Evolutionary conservation across 1,140 invertebrate species (phyloP), one percentile per base, ranked within the genome.

Genomic region (Eueides isabella): DNA sequence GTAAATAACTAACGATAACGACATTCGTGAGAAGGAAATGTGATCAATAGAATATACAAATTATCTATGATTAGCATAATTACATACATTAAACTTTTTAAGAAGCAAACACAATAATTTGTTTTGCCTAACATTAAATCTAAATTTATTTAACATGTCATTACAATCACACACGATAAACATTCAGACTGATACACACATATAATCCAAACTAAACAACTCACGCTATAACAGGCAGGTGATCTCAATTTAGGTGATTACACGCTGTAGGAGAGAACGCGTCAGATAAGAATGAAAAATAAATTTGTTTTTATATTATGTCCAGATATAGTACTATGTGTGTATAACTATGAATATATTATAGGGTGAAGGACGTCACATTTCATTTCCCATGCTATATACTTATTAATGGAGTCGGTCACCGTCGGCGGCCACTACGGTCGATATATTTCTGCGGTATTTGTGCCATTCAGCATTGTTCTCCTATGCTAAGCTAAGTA

Each of bases 381-480:
- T 72, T 73, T 38, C 66, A 69, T 70, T 83, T 84, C 77, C 83
- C 79, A 88, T 89, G 78, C 77, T 77, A 48, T 73, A 72, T 78
- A 80, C 12, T 41, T 67, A 80, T 75, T 81, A 77, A 82, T 79
- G 78, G 69, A 80, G 79, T 75, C 73, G 80, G 44, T 80, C 81
- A 81, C 44, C 44, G 72, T 75, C 80, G 76, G 71, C 81, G 84
- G 77, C 76, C 79, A 78, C 62, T 82, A 69, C 79, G 90, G 89
- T 91, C 90, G 90, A 92, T 92, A 92, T 86, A 86, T 86, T 90
- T 89, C 84, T 88, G 88, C 87, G 87, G 85, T 85, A 79, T 84
- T 87, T 85, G 87, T 80, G 85, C 85, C 83, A 85, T 89, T 87
- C n/a, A 55, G 19, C 19, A 11, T 55, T 48, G 44, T 23, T 23